Evolutionary conservation across 1,140 invertebrate genomes (phyloP), one percentile per base, ranked within the genome.

Genomic region (Muscidifurax raptorellus): DNA sequence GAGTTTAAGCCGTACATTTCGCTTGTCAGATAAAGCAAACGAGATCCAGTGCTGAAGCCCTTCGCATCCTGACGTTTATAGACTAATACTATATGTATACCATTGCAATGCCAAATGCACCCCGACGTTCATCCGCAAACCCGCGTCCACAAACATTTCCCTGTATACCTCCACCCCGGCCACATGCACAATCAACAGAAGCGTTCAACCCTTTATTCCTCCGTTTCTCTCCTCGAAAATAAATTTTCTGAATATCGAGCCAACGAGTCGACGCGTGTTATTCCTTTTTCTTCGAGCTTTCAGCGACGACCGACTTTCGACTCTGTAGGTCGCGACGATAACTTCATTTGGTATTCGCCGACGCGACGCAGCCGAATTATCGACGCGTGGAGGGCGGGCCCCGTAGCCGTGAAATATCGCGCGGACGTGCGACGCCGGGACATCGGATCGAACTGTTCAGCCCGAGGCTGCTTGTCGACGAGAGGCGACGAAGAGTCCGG

Each of bases 381-480:
- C 67, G 74, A 83, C 74, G 72, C 6, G 59, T 18, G 59, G 25
- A n/a, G 52, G 69, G 72, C 69, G 44, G 66, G 15, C 12, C 27
- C 6, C 9, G 10, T n/a, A 18, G 18, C n/a, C 18, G 27, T 77
- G 71, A 83, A 83, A 83, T 77, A 76, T 82, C n/a, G 72, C 81
- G 59, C n/a, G n/a, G 9, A 83, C 25, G 59, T 77, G 66, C 27
- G 66, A 69, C 28, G 66, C 66, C 25, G 30, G 71, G 30, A 4
- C 30, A n/a, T 74, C 28, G 32, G 52, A 59, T 59, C 52, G 52
- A 5, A 5, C 22, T n/a, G 52, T 22, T 59, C 52, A n/a, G 4
- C 52, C 22, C 6, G 5, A 22, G 22, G 52, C 52, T 59, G 52
- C 22, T 59, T 59, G 52, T 59, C 22, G 22, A n/a, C 52, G 52